phyloP scores from a whole-genome alignment of 2,888 invertebrate species.

The Ceriagrion tenellum region DNA sequence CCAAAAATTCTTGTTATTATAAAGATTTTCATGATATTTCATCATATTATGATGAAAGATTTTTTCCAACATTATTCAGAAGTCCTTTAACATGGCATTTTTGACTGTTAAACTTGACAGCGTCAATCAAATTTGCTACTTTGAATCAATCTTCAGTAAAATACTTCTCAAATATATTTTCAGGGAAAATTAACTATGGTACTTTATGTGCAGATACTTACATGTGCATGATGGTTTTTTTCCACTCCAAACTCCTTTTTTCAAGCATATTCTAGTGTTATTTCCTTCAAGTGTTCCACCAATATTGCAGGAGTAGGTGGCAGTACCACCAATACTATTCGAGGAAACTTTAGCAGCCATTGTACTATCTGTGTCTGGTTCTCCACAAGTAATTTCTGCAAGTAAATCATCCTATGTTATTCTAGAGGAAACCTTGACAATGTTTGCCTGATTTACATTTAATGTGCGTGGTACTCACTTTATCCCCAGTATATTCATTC shows the following conservation, averaged over 20 bases:
- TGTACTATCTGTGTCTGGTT: constrained; percentile 82
- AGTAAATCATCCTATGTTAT: constrained; percentile 69
- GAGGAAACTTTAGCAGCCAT: constrained; percentile 82
- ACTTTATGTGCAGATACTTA: constrained; percentile 78
- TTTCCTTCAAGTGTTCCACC: constrained; percentile 90
- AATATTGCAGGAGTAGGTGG: constrained; percentile 90
- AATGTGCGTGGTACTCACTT: not conserved
- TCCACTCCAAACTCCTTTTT: constrained; percentile 91
- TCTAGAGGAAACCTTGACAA: not conserved
- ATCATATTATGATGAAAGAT: no score
- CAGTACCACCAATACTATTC: constrained; percentile 88
- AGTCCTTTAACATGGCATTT: no score
- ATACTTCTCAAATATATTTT: no score
- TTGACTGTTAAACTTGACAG: no score
- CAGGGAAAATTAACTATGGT: no score
- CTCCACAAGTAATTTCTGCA: constrained; percentile 88
- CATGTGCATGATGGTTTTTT: constrained; percentile 89
- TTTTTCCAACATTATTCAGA: no score
- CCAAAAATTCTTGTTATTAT: no score
- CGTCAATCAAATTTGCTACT: no score
- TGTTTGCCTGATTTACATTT: constrained; percentile 17
- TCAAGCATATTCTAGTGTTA: constrained; percentile 85
- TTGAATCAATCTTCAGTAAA: no score
- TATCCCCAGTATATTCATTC: not conserved
- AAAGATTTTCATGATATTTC: no score